A percentile compares a stretch with the other conserved stretches of the same genome.
Evolutionary conservation across 2,797 vertebrate species (phyloP).

Genomic region (Oryzias dopingdopingensis): DNA sequence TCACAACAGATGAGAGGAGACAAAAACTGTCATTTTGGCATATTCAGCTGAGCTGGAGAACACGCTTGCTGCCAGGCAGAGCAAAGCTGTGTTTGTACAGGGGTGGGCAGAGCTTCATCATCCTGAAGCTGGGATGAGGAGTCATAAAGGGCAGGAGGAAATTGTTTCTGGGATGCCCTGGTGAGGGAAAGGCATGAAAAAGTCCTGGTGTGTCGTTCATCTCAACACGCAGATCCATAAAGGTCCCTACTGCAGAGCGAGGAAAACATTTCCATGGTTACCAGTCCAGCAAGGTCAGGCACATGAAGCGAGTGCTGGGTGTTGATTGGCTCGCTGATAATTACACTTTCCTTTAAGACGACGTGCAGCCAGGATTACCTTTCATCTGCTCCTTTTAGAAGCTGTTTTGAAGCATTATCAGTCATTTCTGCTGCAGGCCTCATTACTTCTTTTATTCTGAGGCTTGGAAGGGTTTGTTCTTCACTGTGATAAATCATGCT

Average conservation of each 20-base stretch:
- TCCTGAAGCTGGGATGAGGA: constrained; percentile 36
- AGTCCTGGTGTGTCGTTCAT: constrained; percentile 38
- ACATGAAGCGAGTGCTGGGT: constrained; percentile 63
- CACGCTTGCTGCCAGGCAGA: constrained; percentile 29
- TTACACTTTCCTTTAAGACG: constrained; percentile 72
- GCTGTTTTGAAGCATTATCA: constrained; percentile 59
- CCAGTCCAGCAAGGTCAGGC: constrained; percentile 72
- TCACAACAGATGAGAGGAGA: constrained; percentile 59
- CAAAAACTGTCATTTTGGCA: constrained; percentile 51
- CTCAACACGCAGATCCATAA: constrained; percentile 4
- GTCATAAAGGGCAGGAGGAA: constrained; percentile 44
- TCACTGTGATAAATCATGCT: constrained; percentile 62
- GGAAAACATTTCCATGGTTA: constrained; percentile 71
- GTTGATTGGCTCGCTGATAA: constrained; percentile 74
- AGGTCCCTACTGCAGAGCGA: constrained; percentile 25
- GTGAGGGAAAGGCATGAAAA: constrained; percentile 42
- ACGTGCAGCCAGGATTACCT: constrained; percentile 55
- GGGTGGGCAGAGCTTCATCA: constrained; percentile 24
- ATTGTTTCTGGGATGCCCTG: constrained; percentile 49
- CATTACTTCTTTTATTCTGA: constrained; percentile 60
- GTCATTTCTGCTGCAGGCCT: constrained; percentile 55
- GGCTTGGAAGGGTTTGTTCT: constrained; percentile 46
- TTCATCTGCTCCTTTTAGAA: constrained; percentile 44
- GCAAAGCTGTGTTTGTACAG: neutral
- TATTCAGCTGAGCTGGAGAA: constrained; percentile 38